These are phyloP conservation scores for Dermochelys coriacea DNA, from an alignment of 2,797 vertebrate genomes.

Conservation along the genomic window DNA sequence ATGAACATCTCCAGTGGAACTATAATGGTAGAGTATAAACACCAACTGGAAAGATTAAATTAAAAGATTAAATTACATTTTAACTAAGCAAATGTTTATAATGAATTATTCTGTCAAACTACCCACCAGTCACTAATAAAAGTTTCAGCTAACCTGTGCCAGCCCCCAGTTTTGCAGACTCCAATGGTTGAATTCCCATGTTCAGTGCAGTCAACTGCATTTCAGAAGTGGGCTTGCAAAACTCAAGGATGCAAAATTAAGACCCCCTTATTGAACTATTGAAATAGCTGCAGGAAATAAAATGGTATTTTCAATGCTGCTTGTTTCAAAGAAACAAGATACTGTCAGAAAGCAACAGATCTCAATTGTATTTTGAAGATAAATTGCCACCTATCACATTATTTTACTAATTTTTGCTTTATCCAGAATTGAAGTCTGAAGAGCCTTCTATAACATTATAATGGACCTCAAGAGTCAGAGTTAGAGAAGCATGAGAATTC, in stretches of 20 bases:
- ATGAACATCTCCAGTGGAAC: not conserved
- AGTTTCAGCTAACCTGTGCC: not conserved
- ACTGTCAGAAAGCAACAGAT: not conserved
- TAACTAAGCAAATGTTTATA: not conserved
- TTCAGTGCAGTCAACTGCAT: not conserved
- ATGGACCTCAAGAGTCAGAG: not conserved
- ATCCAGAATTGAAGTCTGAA: constrained; percentile 21
- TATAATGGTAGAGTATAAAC: not conserved
- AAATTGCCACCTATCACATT: not conserved
- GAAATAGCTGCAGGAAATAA: not conserved
- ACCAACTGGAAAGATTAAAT: not conserved
- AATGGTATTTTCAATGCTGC: not conserved
- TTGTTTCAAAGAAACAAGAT: not conserved
- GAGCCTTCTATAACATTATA: constrained; percentile 27
- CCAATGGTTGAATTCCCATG: accelerated
- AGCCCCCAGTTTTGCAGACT: not conserved
- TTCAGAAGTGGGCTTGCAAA: not conserved
- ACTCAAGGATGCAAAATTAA: not conserved
- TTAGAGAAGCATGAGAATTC: not conserved
- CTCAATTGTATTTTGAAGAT: not conserved
- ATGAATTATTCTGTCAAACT: not conserved
- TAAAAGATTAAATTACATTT: not conserved
- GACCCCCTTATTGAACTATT: not conserved
- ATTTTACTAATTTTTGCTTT: constrained; percentile 1
- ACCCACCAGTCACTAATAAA: not conserved